Conservation (phyloP, 1,140 invertebrate species). For the Pteromalus puparum region DNA sequence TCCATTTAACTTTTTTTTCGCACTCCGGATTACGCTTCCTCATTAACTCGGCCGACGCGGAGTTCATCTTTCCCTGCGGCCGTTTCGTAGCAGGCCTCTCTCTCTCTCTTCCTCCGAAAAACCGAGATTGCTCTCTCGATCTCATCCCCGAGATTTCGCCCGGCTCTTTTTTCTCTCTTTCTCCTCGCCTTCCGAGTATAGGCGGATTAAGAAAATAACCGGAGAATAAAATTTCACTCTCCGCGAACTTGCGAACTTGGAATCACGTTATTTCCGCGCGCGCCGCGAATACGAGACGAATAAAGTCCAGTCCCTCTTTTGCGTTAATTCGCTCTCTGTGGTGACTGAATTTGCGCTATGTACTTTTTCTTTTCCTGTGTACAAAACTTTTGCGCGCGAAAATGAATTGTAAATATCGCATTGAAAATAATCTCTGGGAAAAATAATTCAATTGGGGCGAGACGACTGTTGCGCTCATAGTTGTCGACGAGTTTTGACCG, state of each 20-base stretch:
- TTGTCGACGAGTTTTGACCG: neutral
- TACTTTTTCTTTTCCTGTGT: too few relatives aligned
- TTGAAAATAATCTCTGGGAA: neutral
- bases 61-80: neutral
- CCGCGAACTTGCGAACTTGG: neutral
- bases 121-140: neutral
- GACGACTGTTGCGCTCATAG: too few relatives aligned
- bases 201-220: slow-evolving; percentile 22
- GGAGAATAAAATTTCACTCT: slow-evolving; percentile 35
- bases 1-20: neutral
- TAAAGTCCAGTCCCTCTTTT: neutral
- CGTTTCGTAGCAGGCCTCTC: neutral
- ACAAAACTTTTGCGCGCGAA: neutral
- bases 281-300: neutral
- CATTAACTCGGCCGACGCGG: neutral
- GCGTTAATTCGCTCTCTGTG: neutral
- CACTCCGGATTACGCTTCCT: neutral
- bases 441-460: neutral
- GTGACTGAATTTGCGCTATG: neutral
- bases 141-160: neutral
- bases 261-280: slow-evolving; percentile 24
- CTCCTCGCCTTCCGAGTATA: neutral
- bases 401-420: neutral
- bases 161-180: neutral
- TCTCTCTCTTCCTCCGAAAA: neutral